These are phyloP conservation scores for Melanotaenia trifasciata DNA, from an alignment of 2,797 vertebrate species.

Conservation along the genomic window DNA sequence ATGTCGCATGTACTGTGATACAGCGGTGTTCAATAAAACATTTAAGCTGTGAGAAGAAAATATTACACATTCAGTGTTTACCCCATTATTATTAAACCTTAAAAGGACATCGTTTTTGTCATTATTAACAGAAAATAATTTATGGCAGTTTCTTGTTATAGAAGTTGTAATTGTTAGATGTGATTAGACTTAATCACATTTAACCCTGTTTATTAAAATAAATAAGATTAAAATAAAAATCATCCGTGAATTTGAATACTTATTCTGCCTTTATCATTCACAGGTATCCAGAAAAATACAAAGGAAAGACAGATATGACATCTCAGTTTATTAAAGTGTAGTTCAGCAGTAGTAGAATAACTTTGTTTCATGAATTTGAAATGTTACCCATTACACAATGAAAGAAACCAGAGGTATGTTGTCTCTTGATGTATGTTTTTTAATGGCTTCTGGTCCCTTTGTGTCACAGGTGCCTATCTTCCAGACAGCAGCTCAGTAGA, in stretches of 20 bases:
- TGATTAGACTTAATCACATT: neutral
- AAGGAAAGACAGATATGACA: neutral
- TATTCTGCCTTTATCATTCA: neutral
- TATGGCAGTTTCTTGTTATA: neutral
- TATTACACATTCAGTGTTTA: neutral
- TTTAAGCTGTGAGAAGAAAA: neutral
- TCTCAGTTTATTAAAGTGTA: neutral
- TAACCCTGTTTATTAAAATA: neutral
- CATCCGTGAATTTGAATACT: neutral
- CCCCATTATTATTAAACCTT: neutral
- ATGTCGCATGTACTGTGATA: neutral
- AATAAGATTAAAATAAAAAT: neutral
- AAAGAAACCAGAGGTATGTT: neutral
- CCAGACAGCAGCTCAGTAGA: conserved; percentile 89
- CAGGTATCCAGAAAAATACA: neutral
- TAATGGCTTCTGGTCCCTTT: neutral
- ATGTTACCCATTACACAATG: neutral
- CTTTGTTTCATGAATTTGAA: conserved; percentile 1
- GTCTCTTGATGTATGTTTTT: neutral
- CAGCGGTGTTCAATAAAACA: neutral
- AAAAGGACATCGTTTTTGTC: neutral
- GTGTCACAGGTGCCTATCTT: conserved; percentile 85
- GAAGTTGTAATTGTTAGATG: neutral
- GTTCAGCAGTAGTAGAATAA: neutral
- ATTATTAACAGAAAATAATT: neutral